phyloP scores from a whole-genome alignment of 2,888 invertebrate species.

The Ormyrus rosae region DNA sequence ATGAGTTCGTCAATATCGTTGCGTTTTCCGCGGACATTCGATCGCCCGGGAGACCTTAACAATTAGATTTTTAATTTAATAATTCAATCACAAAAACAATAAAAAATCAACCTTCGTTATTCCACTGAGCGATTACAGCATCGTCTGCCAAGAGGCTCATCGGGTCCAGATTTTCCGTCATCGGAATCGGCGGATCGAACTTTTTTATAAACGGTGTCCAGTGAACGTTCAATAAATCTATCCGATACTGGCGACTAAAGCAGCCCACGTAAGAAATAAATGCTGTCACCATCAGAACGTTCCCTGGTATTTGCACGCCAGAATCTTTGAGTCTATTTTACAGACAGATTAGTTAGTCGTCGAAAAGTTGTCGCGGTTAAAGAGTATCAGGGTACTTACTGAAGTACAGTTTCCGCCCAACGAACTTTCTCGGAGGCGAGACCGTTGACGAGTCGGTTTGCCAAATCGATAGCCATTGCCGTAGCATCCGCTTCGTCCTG shows the following conservation, averaged over 20 bases:
- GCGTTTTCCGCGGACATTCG: conserved; percentile 97
- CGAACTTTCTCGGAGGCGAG: conserved; percentile 93
- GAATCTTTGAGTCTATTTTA: conserved; percentile 81
- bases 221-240: conserved; percentile 85
- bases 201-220: conserved; percentile 89
- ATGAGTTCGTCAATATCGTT: conserved; percentile 91
- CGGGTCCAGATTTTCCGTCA: conserved; percentile 88
- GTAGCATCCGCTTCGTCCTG: conserved; percentile 96
- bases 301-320: conserved; percentile 90
- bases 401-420: conserved; percentile 83
- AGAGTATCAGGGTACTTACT: too few relatives aligned
- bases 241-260: conserved; percentile 90
- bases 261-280: conserved; percentile 97
- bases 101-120: conserved; percentile 86
- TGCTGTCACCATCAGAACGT: conserved; percentile 91
- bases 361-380: too few relatives aligned
- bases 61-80: neutral
- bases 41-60: conserved; percentile 86
- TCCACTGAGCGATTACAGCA: conserved; percentile 94
- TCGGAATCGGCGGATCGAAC: conserved; percentile 85
- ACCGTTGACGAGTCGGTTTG: conserved; percentile 94
- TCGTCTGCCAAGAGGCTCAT: conserved; percentile 93
- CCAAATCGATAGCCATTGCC: conserved; percentile 91
- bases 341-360: too few relatives aligned
- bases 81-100: neutral